Evolutionary conservation across 2,797 vertebrate genomes (phyloP).

Genomic region (Gymnothorax javanicus): DNA sequence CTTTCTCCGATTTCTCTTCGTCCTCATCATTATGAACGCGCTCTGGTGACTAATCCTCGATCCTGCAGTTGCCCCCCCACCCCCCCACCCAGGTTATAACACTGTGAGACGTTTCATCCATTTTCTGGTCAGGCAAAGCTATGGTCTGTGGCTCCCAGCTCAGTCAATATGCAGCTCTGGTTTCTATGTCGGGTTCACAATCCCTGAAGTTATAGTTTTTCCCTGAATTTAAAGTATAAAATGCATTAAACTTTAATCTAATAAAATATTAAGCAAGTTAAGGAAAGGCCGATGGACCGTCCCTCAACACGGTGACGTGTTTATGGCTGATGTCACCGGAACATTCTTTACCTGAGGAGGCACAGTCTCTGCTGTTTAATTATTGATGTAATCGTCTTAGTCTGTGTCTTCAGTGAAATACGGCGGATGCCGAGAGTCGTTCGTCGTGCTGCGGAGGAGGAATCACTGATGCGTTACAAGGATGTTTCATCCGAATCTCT

Average conservation of each 20-base stretch:
- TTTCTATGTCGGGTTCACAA: neutral
- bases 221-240: neutral
- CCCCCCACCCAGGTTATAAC: neutral
- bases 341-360: neutral
- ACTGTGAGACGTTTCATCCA: neutral
- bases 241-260: neutral
- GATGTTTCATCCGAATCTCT: neutral
- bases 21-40: too few relatives aligned
- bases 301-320: neutral
- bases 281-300: neutral
- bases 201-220: neutral
- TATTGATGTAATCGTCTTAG: neutral
- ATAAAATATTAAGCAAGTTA: constrained; percentile 4
- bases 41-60: too few relatives aligned
- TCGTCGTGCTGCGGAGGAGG: neutral
- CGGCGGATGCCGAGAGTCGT: neutral
- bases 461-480: neutral
- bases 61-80: too few relatives aligned
- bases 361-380: neutral
- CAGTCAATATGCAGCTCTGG: neutral
- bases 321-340: constrained; percentile 14
- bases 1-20: too few relatives aligned
- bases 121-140: neutral
- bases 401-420: neutral
- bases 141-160: neutral